Conservation (phyloP, 2,113 vertebrate species). For the Progne subis region DNA sequence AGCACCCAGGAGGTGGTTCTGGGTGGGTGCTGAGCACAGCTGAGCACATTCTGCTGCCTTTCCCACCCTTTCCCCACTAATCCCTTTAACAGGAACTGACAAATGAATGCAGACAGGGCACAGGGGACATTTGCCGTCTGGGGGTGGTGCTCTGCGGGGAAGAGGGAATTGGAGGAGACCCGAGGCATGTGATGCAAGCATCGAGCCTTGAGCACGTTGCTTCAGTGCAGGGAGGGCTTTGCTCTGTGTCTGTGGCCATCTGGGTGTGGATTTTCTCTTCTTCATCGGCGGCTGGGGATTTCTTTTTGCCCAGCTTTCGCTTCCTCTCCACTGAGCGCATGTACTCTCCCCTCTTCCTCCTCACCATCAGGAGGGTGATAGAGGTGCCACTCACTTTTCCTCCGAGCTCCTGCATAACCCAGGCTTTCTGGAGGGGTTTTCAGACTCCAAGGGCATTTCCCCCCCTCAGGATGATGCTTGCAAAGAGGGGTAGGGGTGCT, state of each 20-base stretch:
- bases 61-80: not conserved
- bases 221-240: not conserved
- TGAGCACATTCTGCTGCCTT: not conserved
- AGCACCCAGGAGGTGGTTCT: not conserved
- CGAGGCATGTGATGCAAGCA: fast-evolving
- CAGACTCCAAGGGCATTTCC: not conserved
- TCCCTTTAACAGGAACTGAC: not conserved
- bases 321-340: fast-evolving
- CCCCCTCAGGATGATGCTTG: not conserved
- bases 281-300: fast-evolving
- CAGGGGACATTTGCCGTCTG: not conserved
- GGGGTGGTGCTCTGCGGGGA: no score
- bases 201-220: fast-evolving
- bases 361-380: not conserved
- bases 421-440: not conserved
- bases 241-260: not conserved
- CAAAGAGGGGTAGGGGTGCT: not conserved
- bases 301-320: not conserved
- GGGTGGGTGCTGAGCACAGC: not conserved
- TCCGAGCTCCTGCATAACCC: not conserved
- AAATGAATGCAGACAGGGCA: fast-evolving
- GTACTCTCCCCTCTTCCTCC: not conserved
- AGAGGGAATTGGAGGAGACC: not conserved
- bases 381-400: not conserved
- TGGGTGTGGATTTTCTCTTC: not conserved